A percentile compares a stretch with the other conserved stretches of the same genome.
phyloP scores from a whole-genome alignment of 2,797 vertebrate genomes.

The Acridotheres tristis region DNA sequence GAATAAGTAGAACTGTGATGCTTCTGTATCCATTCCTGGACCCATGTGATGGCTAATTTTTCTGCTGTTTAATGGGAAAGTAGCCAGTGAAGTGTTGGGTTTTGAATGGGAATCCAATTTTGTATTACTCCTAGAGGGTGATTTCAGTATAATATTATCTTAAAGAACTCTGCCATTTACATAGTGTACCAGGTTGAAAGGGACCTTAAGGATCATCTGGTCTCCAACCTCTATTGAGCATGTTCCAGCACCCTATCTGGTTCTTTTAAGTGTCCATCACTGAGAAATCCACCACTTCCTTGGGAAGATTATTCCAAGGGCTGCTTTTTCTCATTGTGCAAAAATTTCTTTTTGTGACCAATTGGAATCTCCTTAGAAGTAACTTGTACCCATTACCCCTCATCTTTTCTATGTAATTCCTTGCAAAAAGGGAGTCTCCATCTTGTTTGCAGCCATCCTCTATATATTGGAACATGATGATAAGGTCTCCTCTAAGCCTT shows the following conservation, averaged over 20 bases:
- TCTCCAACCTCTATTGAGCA: background rate
- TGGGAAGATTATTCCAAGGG: background rate
- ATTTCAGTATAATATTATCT: background rate
- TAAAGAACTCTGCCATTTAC: background rate
- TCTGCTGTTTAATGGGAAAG: background rate
- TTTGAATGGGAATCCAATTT: background rate
- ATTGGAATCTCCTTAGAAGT: background rate
- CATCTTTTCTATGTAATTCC: background rate
- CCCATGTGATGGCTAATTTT: background rate
- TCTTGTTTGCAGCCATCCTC: background rate
- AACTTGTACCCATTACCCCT: background rate
- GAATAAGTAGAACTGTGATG: background rate
- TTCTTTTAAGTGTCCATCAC: background rate
- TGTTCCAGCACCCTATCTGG: background rate
- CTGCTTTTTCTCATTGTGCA: background rate
- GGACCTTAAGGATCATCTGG: background rate
- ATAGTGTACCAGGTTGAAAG: background rate
- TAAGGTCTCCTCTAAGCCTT: background rate
- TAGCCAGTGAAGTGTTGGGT: background rate
- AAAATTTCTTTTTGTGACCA: background rate
- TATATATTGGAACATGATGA: background rate
- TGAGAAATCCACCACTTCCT: background rate
- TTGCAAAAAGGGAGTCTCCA: background rate
- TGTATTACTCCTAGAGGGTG: background rate
- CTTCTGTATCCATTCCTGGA: background rate